Base-by-base conservation (phyloP, 2,113 vertebrate species). In the Podocnemis expansa region DNA sequence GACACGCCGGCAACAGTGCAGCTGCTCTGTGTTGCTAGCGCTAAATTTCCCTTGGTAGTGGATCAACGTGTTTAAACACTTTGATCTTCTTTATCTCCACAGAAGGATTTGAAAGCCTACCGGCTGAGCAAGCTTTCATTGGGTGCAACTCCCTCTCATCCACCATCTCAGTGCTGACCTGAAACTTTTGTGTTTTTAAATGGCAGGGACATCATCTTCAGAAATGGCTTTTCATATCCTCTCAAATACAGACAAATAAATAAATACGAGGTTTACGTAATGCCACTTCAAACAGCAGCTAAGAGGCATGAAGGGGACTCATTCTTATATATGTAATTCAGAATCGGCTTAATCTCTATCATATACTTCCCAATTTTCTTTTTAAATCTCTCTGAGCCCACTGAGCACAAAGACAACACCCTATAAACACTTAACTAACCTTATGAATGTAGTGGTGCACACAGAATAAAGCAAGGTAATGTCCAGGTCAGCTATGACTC, bases 11-110 rank as follows among this genome's bases (percentile, higher is more conserved):
- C 92, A 91, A 86, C 63, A 58, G 60, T 92, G 89, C 97, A 96
- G 97, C 94, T 97, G 95, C 93, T 96, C 87, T 93, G 91, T 93
- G 84, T 94, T 96, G 93, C 96, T 58, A 60, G 96, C 96, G 95
- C 94, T 96, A 96, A 95, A 97, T 97, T 96, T 96, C 84, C 96
- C 90, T 96, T 92, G 93, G 96, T 95, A 96, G 93, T 93, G 95
- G 97, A 97, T 98, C 87, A 96, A 96, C 94, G 78, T 97, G 95
- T 96, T 97, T 96, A 96, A 97, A 97, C 84, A 87, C 96, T 97
- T 98, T 97, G 97, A 98, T 97, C 97, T 95, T 95, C 86, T 97
- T 97, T 97, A 97, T 97, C 96, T 97, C 94, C 89, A 92, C 0
- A 10, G 91, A 6, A 49, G 93, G 96, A 96, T 96, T 96, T 97